phyloP scores from a whole-genome alignment of 2,113 vertebrate genomes.

The Mormoops blainvillei region DNA sequence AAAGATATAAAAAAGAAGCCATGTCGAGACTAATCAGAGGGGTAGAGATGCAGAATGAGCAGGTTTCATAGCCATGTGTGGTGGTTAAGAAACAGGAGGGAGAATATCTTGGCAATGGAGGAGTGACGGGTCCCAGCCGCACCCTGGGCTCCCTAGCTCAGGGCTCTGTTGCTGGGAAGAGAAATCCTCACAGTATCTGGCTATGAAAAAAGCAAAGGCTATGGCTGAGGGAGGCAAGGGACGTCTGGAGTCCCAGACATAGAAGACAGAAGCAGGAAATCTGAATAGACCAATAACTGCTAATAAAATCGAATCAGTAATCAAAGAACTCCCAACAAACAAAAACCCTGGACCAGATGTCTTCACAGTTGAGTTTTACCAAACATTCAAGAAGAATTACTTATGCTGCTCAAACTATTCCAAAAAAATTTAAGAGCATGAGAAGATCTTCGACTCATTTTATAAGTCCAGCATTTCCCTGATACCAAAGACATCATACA shows the following conservation, averaged over 20 bases:
- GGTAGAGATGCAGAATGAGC: neutral
- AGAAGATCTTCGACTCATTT: neutral
- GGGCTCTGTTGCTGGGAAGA: neutral
- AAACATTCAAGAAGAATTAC: neutral
- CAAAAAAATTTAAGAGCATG: neutral
- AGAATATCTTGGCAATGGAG: neutral
- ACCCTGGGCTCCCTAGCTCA: neutral
- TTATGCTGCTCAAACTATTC: neutral
- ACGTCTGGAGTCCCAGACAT: neutral
- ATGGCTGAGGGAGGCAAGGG: neutral
- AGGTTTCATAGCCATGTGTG: neutral
- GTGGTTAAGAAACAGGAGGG: neutral
- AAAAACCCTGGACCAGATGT: neutral
- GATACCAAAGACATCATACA: neutral
- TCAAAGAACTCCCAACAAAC: neutral
- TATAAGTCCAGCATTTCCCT: neutral
- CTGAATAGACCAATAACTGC: neutral
- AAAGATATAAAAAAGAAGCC: neutral
- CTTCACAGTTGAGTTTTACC: neutral
- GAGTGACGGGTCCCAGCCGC: neutral
- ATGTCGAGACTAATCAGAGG: neutral
- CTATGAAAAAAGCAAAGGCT: neutral
- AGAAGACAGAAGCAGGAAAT: neutral
- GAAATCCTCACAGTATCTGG: neutral
- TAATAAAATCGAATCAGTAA: neutral